Conservation (phyloP, 1,140 invertebrate species). For the Periplaneta americana region DNA sequence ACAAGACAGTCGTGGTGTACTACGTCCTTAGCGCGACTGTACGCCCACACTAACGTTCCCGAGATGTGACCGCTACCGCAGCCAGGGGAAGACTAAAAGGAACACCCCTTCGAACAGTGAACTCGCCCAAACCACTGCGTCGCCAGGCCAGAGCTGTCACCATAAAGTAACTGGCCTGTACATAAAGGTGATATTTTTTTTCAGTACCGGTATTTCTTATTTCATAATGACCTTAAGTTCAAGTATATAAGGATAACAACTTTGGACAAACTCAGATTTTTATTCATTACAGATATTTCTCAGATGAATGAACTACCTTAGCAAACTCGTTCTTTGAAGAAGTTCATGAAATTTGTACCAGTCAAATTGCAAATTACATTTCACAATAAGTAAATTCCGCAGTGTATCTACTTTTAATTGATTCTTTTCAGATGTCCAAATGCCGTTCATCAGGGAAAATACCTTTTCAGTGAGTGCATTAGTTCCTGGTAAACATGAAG, state of each 20-base stretch:
- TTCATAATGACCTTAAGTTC: not conserved
- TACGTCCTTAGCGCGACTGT: no score
- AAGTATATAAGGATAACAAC: not conserved
- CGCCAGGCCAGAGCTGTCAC: no score
- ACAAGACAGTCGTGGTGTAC: no score
- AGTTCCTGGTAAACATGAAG: not conserved
- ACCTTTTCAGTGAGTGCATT: not conserved
- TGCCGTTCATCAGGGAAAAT: not conserved
- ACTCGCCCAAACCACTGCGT: no score
- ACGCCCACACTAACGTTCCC: no score
- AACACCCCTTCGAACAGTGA: no score
- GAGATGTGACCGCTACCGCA: no score
- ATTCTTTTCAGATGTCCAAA: not conserved
- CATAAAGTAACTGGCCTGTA: no score
- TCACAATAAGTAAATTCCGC: not conserved
- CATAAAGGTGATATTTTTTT: no score
- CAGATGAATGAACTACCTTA: not conserved
- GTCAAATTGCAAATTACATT: not conserved
- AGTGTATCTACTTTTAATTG: not conserved
- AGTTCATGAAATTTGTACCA: not conserved
- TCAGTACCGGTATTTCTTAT: not conserved
- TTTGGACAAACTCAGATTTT: not conserved
- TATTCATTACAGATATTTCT: no score
- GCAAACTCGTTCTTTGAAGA: not conserved
- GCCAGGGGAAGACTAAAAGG: no score